A percentile compares a stretch with the other conserved stretches of the same genome.
These are phyloP conservation scores for Sander lucioperca DNA, from an alignment of 2,113 vertebrate genomes.

Conservation along the genomic window DNA sequence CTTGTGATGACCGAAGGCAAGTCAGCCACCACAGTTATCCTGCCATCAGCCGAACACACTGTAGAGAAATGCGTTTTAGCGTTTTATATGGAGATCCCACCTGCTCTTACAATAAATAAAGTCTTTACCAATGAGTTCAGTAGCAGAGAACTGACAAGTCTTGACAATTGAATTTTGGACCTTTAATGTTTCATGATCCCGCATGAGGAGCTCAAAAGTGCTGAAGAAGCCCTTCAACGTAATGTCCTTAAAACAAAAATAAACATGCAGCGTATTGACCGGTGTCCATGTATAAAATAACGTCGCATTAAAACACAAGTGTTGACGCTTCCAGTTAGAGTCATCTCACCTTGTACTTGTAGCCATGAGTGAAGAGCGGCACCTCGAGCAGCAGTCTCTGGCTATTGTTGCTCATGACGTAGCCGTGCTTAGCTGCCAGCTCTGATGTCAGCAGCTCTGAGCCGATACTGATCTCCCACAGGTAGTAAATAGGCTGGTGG, in stretches of 20 bases:
- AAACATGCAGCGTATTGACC: too few species aligned
- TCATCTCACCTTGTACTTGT: too few species aligned
- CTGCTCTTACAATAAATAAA: accelerated
- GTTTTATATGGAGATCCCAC: neutral
- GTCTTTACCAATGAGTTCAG: constrained; percentile 71
- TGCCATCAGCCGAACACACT: constrained; percentile 80
- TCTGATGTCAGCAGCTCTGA: constrained; percentile 43
- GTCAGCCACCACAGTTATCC: constrained; percentile 73
- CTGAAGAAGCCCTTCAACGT: too few species aligned
- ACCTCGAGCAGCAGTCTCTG: too few species aligned
- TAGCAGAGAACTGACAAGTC: constrained; percentile 61
- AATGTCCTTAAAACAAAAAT: neutral
- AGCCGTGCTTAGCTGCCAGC: too few species aligned
- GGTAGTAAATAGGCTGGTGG: too few species aligned
- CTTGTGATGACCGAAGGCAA: constrained; percentile 49
- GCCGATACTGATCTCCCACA: too few species aligned
- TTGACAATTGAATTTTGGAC: constrained; percentile 34
- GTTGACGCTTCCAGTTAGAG: too few species aligned
- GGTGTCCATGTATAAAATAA: too few species aligned
- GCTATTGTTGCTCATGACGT: too few species aligned
- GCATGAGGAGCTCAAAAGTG: constrained; percentile 38
- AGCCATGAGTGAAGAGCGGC: constrained; percentile 74
- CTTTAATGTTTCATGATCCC: constrained; percentile 11
- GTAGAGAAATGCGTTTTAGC: neutral
- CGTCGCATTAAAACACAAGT: too few species aligned